A percentile compares a stretch with the other conserved stretches of the same genome.
These are phyloP conservation scores for Astreopora myriophthalma DNA, from an alignment of 64 coral and sea anemone species.

Conservation along the genomic window DNA sequence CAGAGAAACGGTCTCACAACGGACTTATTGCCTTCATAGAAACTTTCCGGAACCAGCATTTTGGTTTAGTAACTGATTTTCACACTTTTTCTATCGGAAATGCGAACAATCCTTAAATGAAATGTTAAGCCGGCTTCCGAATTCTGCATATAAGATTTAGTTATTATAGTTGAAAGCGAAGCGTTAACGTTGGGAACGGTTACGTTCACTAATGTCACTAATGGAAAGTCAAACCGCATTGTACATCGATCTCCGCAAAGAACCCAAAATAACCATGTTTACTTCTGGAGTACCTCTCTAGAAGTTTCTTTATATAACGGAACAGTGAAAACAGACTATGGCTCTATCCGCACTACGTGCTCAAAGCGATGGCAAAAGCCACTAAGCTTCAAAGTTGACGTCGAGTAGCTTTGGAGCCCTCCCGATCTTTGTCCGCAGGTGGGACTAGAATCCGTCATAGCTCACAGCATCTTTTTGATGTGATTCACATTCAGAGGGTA, in stretches of 20 bases:
- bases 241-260: not conserved
- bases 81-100: not conserved
- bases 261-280: not conserved
- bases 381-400: no score
- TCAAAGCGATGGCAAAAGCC: no score
- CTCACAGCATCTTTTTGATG: no score
- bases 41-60: not conserved
- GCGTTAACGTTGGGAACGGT: not conserved
- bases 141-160: not conserved
- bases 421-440: no score
- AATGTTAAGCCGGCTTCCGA: not conserved
- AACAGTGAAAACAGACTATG: no score
- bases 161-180: not conserved
- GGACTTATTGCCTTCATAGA: not conserved
- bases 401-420: no score
- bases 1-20: not conserved
- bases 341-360: no score
- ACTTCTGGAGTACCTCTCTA: not conserved
- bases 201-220: no score
- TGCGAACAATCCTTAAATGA: not conserved
- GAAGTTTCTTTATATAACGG: not conserved
- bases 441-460: no score
- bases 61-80: not conserved
- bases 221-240: not conserved
- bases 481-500: no score